Base-by-base conservation (phyloP, 2,113 vertebrate species). In the Rhea pennata region DNA sequence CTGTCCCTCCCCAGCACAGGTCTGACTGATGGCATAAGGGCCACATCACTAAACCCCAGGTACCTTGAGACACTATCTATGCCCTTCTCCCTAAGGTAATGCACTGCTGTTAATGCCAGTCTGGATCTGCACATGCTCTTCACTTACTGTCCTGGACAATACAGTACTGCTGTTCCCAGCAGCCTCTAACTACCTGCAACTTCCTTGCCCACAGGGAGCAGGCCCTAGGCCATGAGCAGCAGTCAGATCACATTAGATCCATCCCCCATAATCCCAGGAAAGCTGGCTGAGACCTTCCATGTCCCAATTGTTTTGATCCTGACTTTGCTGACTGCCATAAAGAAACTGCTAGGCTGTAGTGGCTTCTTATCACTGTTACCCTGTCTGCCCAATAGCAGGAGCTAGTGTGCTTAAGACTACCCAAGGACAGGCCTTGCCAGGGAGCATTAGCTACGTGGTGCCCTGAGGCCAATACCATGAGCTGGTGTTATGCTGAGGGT, bases 401-500 rank as follows among this genome's bases (percentile, higher is more conserved):
- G 39, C 13, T 29, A 21, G 16, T 0, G 10, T 14, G 53, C 48
- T 73, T 1, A 3, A 31, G 27, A 72, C 71, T 3, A 79, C 42
- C n/a, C 50, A 84, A 56, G 79, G 73, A 51, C 9, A 85, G 54
- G 22, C 20, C 17, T 4, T 29, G n/a, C 51, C 8, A 19, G 42
- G 27, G 53, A 77, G 64, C 5, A 78, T 39, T 8, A 78, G 75
- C 53, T 71, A 93, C 73, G 39, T 73, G 62, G 44, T 82, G 72
- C 51, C 42, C 27, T 61, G 58, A 93, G n/a, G 53, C 77, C 8
- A 0, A 96, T 98, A 97, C 97, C 97, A 1, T 90, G 83, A 17
- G 61, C 97, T 59, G 94, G 97, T 61, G 96, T 97, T 89, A 96
- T 92, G 48, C 97, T 98, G 89, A 98, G 96, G 40, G 93, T 92